Evolutionary conservation across 2,113 vertebrate genomes (phyloP), one percentile per base, ranked within the genome.

Genomic region (Sphaerodactylus townsendi): DNA sequence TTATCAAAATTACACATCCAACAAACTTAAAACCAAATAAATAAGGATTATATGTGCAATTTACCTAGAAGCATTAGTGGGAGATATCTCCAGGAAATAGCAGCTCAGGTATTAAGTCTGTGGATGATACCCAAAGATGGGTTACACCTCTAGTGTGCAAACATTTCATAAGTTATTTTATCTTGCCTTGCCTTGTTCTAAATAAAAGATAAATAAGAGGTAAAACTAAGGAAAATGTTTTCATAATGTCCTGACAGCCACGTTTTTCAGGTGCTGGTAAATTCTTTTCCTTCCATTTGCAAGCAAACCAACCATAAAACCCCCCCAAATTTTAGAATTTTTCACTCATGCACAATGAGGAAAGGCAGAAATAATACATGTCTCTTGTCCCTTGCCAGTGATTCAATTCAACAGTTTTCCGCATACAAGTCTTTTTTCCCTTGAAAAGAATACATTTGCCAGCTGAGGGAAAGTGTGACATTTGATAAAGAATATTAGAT

Each of bases 1-100:
- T 80, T 28, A 65, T 82, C 68, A 80, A 48, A 89, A 87, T 74
- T 84, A 80, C 33, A 83, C 87, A 77, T 83, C 82, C 84, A 85
- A 93, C 91, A 90, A 91, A 92, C 90, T 92, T 93, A 87, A 93
- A 92, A 92, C 80, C 90, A 92, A 88, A 81, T 65, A 50, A 84
- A 91, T 86, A 86, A 83, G 89, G 88, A 88, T 84, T 88, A 86
- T 88, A 86, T 91, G 66, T 85, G 88, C 91, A 93, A 93, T 85
- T 93, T 93, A 79, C 84, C 86, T 89, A 83, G 89, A 93, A 91
- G 88, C 85, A 90, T 93, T 92, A 94, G 90, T 90, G 88, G 88
- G 85, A 90, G 83, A 2, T 77, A 62, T 72, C 80, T 92, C 85
- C 85, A 86, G 56, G 88, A 68, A 35, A 37, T 87, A 85, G 74